Evolutionary conservation across 2,888 invertebrate species (phyloP).

Genomic region (Beris chalybata): DNA sequence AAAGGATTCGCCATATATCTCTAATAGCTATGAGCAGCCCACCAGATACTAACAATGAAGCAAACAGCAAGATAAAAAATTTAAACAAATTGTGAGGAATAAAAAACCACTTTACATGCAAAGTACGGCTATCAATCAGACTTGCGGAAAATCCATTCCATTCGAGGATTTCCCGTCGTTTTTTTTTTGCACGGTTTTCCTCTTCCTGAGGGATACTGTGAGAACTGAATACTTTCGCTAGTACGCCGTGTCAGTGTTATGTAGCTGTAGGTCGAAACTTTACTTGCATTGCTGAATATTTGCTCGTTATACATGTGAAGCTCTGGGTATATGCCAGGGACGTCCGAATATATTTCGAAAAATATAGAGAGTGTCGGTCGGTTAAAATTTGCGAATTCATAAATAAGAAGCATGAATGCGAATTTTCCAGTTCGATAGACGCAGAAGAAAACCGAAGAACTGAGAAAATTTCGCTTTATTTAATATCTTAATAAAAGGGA

Average conservation of each 20-base stretch:
- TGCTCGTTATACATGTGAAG: not conserved
- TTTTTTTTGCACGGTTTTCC: not conserved
- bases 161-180: constrained; percentile 25
- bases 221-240: too few relatives aligned
- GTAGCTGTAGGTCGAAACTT: not conserved
- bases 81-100: constrained; percentile 31
- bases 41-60: constrained; percentile 17
- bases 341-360: not conserved
- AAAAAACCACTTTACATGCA: constrained; percentile 32
- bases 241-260: not conserved
- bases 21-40: constrained; percentile 10
- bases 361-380: constrained; percentile 7
- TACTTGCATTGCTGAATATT: constrained; percentile 18
- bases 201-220: too few relatives aligned
- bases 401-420: constrained; percentile 26
- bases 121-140: constrained; percentile 33
- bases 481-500: too few relatives aligned
- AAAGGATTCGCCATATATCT: constrained; percentile 15
- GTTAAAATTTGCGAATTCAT: constrained; percentile 26
- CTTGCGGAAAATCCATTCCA: constrained; percentile 30
- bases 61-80: constrained; percentile 27
- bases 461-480: too few relatives aligned
- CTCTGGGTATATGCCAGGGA: not conserved
- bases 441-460: not conserved
- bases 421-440: constrained; percentile 25